These are phyloP conservation scores for Phalacrocorax pelagicus DNA, from an alignment of 2,113 vertebrate species.

Conservation along the genomic window DNA sequence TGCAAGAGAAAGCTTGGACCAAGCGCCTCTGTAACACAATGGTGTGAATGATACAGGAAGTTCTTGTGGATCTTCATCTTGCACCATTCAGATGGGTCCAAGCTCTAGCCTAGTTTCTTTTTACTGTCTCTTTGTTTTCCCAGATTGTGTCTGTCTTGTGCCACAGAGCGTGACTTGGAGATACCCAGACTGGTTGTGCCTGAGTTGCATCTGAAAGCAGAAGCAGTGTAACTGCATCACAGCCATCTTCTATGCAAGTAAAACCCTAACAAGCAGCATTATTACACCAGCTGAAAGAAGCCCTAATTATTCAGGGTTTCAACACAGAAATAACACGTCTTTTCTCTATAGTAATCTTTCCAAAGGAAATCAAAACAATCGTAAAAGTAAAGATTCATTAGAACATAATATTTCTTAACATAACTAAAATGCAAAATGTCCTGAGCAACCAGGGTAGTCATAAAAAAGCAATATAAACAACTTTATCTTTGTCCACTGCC, in stretches of 20 bases:
- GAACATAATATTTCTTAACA: background rate
- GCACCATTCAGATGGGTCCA: background rate
- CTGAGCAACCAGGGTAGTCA: background rate
- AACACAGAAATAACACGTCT: background rate
- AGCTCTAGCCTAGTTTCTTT: background rate
- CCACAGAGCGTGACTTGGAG: background rate
- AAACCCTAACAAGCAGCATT: background rate
- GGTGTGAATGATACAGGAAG: background rate
- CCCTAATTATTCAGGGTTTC: background rate
- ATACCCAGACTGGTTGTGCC: background rate
- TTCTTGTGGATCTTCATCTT: background rate
- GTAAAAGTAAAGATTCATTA: background rate
- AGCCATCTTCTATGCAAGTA: background rate
- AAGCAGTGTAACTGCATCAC: background rate
- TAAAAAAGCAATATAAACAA: background rate
- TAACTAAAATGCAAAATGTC: background rate
- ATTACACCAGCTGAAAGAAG: background rate
- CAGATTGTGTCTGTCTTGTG: background rate
- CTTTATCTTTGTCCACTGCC: background rate
- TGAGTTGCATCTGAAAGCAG: background rate
- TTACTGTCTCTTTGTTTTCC: background rate
- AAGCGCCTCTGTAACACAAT: background rate
- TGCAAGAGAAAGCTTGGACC: background rate
- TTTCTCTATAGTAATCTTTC: background rate
- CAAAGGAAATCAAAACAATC: background rate